Percentiles rank a stretch among this genome's conserved stretches.
phyloP scores from a whole-genome alignment of 1,140 invertebrate genomes.

The Archegozetes longisetosus region DNA sequence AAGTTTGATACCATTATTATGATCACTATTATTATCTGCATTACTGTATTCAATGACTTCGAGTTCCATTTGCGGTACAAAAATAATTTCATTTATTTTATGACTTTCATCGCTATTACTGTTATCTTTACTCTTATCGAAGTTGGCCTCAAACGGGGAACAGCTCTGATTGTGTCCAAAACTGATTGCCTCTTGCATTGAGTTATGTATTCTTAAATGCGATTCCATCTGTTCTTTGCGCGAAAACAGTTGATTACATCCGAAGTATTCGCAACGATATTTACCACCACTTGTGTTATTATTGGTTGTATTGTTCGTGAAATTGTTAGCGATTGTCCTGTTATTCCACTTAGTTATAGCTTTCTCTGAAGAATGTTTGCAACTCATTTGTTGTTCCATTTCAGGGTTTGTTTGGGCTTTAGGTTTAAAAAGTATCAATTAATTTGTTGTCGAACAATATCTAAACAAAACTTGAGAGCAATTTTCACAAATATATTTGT shows the following conservation, averaged over 20 bases:
- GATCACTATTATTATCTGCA: neutral
- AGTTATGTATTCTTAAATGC: neutral
- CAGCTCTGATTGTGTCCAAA: neutral
- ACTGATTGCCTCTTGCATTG: neutral
- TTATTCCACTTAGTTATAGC: neutral
- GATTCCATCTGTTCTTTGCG: neutral
- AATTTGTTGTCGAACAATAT: neutral
- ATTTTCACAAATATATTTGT: no score
- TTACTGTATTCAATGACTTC: slow-evolving; percentile 8
- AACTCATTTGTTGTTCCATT: no score
- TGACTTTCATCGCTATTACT: neutral
- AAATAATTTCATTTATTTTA: neutral
- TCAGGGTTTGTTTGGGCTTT: neutral
- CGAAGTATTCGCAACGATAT: neutral
- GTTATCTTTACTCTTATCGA: neutral
- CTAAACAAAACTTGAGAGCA: neutral
- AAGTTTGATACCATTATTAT: no score
- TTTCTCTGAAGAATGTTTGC: neutral
- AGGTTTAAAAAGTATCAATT: no score
- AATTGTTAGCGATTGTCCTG: neutral
- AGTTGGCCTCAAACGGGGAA: neutral
- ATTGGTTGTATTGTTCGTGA: neutral
- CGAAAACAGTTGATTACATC: neutral
- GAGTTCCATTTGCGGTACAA: slow-evolving; percentile 11
- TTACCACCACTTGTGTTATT: neutral